Evolutionary conservation across 30 jellyfish, hydroid and myxozoan genomes (phyloP), one percentile per base, ranked within the genome.

Genomic region (Aurelia sp.): DNA sequence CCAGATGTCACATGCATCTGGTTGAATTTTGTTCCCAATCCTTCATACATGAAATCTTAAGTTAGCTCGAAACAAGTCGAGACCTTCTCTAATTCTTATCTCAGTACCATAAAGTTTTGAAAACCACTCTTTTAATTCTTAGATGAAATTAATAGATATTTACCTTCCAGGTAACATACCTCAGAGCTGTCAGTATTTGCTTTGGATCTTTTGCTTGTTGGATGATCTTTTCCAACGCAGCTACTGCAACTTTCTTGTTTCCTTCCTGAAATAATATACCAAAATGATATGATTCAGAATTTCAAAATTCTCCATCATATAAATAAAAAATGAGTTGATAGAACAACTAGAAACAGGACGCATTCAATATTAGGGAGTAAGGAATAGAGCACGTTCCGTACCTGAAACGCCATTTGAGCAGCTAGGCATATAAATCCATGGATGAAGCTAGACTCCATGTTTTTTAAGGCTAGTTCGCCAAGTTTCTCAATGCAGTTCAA

Each of bases 351-450:
- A 40, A 7, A 22, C 21, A 9, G 19, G 10, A 65, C 4, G 15
- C 8, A n/a, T 22, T 65, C 19, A n/a, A 0, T 22, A 65, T 13
- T 65, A 18, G 8, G 16, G 21, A 15, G 53, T 5, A 22, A 17
- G 38, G 17, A 40, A 8, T 33, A 9, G n/a, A 44, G 50, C 50
- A 61, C 3, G n/a, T 20, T 21, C 4, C 92, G 13, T 74, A 93
- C 98, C 93, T 93, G 93, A 67, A 93, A 93, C 0, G 98, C 96
- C 88, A 93, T 30, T 76, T 93, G 98, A 5, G 98, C 98, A 24
- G 96, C 92, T 38, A 93, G 72, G 68, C 96, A 85, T 24, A 88
- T 76, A 62, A 93, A 88, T 22, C 98, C 98, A 71, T 79, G 94
- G 22, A 87, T 80, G 22, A 71, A 15, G 7, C 58, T 85, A 9